Evolutionary conservation across 2,113 vertebrate species (phyloP).

Genomic region (Protobothrops flavoviridis): DNA sequence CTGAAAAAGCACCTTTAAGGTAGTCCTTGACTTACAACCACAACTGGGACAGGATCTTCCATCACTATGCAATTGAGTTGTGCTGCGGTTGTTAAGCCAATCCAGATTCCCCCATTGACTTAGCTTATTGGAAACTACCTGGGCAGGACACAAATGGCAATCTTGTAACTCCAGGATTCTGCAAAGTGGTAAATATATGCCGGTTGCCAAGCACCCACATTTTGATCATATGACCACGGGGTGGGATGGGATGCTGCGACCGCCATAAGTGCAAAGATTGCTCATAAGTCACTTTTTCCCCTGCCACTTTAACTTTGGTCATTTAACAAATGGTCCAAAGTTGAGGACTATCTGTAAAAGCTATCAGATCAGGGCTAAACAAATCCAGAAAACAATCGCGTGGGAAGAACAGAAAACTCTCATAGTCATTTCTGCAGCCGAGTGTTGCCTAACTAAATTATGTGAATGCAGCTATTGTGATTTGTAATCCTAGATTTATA

Average conservation of each 20-base stretch:
- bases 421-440: neutral
- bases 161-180: no score
- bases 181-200: neutral
- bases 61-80: neutral
- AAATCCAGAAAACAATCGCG: neutral
- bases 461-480: neutral
- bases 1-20: no score
- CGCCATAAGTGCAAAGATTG: neutral
- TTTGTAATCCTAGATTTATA: neutral
- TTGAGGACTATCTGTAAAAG: neutral
- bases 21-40: no score
- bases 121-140: neutral
- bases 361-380: neutral
- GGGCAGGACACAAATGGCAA: no score
- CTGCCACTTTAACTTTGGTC: neutral
- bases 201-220: neutral
- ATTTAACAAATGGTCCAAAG: neutral
- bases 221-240: neutral
- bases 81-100: neutral
- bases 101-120: neutral
- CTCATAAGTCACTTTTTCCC: neutral
- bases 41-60: neutral
- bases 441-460: neutral
- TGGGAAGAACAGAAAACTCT: neutral
- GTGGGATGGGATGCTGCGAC: neutral